Evolutionary conservation across 2,797 vertebrate species (phyloP), one percentile per base, ranked within the genome.

Genomic region (Glyptemys insculpta): DNA sequence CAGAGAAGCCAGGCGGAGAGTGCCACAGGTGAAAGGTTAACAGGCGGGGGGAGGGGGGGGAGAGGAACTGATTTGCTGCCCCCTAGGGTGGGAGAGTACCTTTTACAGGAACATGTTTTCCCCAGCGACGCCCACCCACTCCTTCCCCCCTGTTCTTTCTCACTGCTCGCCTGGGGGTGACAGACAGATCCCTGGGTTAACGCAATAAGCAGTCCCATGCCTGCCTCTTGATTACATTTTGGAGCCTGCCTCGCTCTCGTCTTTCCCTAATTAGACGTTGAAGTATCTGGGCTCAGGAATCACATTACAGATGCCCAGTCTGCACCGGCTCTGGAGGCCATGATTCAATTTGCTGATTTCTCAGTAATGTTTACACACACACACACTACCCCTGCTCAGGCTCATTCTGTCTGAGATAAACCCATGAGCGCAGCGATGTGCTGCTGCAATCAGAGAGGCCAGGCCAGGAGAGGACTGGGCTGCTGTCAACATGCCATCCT

Each of bases 311-410:
- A 95, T 94, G 93, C 93, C 91, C 79, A 0, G 19, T 84, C 86
- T 89, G 86, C 79, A 11, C 65, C 1, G 1, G 88, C 91, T 96
- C 97, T 89, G 96, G 96, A 96, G 93, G 91, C 89, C 3, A 2
- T 96, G 94, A 96, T 96, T 91, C 3, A 5, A 96, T 97, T 97
- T 96, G 93, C 72, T 85, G 80, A 53, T 97, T 95, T 81, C 93
- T 97, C 92, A 19, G 93, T 94, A 85, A 89, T 8, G 10, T 95
- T 90, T 93, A 9, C 21, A 50, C 50, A 50, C 49, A 50, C 54
- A 54, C 91, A 5, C 59, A 23, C 31, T 0, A 10, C 54, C 92
- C 87, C 4, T 21, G 1, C 27, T 9, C 12, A 56, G 52, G 54
- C 62, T 93, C 54, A 27, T 56, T 86, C 72, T 57, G 41, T 89